These are phyloP conservation scores for Neopipo cinnamomea DNA, from an alignment of 2,113 vertebrate species.

Conservation along the genomic window DNA sequence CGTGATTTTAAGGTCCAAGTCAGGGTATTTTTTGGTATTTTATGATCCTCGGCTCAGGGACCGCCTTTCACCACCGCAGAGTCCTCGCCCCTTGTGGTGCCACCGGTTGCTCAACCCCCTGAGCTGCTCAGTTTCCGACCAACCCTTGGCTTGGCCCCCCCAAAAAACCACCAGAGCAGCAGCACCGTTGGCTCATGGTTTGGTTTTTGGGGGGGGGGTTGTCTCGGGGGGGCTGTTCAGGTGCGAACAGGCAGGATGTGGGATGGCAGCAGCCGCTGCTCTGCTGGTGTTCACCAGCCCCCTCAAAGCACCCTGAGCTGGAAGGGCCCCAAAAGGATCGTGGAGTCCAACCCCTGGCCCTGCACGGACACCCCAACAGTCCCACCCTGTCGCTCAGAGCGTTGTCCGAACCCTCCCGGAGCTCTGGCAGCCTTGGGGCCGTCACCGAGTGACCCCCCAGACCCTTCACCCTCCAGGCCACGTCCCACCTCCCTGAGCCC, in stretches of 20 bases:
- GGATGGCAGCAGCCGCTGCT: accelerated
- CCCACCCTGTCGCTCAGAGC: background rate
- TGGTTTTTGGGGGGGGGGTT: background rate
- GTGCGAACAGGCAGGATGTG: background rate
- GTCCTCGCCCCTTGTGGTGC: accelerated
- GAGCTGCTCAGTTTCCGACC: background rate
- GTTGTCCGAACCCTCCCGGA: no score
- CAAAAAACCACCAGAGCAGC: no score
- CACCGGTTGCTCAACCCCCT: background rate
- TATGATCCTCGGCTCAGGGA: no score
- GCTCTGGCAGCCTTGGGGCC: background rate
- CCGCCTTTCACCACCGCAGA: accelerated
- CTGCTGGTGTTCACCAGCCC: background rate
- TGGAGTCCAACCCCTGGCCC: background rate
- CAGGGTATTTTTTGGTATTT: no score
- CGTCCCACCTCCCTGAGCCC: background rate
- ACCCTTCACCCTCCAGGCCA: accelerated
- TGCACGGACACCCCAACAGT: background rate
- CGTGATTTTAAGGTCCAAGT: background rate
- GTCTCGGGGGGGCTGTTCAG: background rate
- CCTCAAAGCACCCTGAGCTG: background rate
- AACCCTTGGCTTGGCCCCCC: background rate
- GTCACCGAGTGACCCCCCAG: background rate
- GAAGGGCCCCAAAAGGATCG: background rate
- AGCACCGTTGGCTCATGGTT: no score